Base-by-base conservation (phyloP, 64 coral and sea anemone genomes). In the Montipora cactus region DNA sequence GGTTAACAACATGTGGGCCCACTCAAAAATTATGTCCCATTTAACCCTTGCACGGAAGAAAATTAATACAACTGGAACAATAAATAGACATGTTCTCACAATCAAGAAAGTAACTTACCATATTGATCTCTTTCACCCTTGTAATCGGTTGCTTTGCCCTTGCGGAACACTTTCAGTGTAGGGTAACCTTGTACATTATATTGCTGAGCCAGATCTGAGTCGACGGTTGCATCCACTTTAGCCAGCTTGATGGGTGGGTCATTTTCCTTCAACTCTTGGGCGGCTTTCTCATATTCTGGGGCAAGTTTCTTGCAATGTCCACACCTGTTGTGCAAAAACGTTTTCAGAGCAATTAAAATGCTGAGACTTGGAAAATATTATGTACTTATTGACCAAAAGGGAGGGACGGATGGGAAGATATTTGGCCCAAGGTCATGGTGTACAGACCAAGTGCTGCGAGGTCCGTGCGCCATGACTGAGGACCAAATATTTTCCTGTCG, bases 221-320 rank as follows among this genome's bases (percentile, higher is more conserved):
- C 95, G 5, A 81, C 47, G 12, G 95, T 96, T 2, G 95, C 95
- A 90, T 99, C 95, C 57, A 99, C 98, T 89, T 96, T 99, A 13
- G 98, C 98, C 68, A 99, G 76, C 18, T 81, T 75, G 22, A 99
- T 99, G 77, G 98, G 98, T 82, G 98, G 98, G 59, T 99, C 95
- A 90, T 96, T 96, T 14, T 95, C 79, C 25, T 99, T 92, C 61
- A 99, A 76, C 59, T 89, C 73, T 74, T 99, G 90, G 83, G 98
- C 98, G 58, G 98, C 98, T 87, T 96, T 99, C 75, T 99, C 98
- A 53, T 99, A 99, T 76, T 96, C 95, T 81, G 98, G 98, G 16
- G 98, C 98, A 73, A 99, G 98, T 18, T 69, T 58, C 57, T 99
- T 99, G 62, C 98, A 99, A 74, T 99, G 98, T 16, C 95, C 98